Evolutionary conservation across 2,888 invertebrate species (phyloP).

Genomic region (Orchestes rusci): DNA sequence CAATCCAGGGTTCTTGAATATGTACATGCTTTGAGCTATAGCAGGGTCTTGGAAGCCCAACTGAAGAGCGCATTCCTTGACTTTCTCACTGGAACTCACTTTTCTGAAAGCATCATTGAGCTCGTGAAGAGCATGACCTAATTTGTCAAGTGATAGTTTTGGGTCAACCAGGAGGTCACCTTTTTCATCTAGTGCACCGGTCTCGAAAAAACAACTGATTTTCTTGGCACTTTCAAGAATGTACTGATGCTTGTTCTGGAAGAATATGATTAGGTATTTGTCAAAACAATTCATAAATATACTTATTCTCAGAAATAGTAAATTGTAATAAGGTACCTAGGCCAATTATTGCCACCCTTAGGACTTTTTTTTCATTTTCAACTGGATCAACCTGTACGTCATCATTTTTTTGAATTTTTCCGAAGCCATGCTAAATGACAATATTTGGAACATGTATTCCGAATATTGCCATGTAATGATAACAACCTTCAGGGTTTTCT

Average conservation of each 20-base stretch:
- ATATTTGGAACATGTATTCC: too few relatives aligned
- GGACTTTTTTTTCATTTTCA: too few relatives aligned
- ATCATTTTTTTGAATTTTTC: too few relatives aligned
- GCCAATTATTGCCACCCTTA: too few relatives aligned
- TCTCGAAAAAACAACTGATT: constrained; percentile 87
- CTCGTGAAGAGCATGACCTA: constrained; percentile 85
- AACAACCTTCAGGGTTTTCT: too few relatives aligned
- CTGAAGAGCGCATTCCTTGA: constrained; percentile 67
- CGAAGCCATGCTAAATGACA: too few relatives aligned
- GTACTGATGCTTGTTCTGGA: constrained; percentile 62
- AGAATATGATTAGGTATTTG: too few relatives aligned
- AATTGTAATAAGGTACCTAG: too few relatives aligned
- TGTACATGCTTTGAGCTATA: constrained; percentile 94
- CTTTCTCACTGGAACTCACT: constrained; percentile 75
- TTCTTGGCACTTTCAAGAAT: constrained; percentile 91
- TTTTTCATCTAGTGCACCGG: constrained; percentile 65
- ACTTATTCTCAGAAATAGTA: too few relatives aligned
- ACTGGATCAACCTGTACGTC: too few relatives aligned
- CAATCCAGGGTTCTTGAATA: constrained; percentile 89
- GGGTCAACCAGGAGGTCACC: constrained; percentile 67
- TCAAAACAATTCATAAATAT: too few relatives aligned
- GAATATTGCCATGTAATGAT: too few relatives aligned
- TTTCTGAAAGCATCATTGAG: constrained; percentile 73
- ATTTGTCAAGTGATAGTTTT: constrained; percentile 65
- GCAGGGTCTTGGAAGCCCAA: constrained; percentile 73